These are phyloP conservation scores for Erpornis zantholeuca DNA, from an alignment of 2,113 vertebrate species.

Conservation along the genomic window DNA sequence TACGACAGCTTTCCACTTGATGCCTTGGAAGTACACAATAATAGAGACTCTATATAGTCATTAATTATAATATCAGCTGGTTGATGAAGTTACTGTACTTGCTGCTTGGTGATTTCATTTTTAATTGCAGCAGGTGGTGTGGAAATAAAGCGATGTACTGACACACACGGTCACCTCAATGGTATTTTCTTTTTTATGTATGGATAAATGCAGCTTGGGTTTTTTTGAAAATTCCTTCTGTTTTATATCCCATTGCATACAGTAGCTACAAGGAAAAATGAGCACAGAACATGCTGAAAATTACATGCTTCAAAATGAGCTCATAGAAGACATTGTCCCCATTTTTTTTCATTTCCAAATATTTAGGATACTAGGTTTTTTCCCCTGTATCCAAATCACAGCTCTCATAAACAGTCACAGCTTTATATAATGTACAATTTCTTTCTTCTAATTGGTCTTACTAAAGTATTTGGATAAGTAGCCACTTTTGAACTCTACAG, in stretches of 20 bases:
- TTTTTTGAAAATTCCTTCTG: conserved; percentile 22
- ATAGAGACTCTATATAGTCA: conserved; percentile 51
- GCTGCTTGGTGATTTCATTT: conserved; percentile 24
- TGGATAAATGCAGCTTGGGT: neutral
- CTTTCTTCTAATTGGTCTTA: neutral
- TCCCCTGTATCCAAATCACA: neutral
- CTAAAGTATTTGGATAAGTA: neutral
- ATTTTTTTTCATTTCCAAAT: neutral
- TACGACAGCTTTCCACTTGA: conserved; percentile 56
- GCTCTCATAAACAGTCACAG: neutral
- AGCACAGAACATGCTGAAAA: neutral
- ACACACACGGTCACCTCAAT: neutral
- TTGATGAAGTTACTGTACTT: conserved; percentile 46
- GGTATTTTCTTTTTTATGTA: conserved; percentile 33
- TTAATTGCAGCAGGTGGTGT: conserved; percentile 50
- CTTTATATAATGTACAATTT: neutral
- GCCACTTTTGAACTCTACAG: neutral
- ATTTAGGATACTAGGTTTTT: neutral
- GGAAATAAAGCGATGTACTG: conserved; percentile 15
- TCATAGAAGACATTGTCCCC: neutral
- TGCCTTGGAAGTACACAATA: conserved; percentile 56
- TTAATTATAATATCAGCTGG: conserved; percentile 63
- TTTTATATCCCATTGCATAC: neutral
- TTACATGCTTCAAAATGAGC: neutral
- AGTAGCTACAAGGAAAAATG: neutral